Evolutionary conservation across 2,888 invertebrate species (phyloP), one percentile per base, ranked within the genome.

Genomic region (Clivina fossor): DNA sequence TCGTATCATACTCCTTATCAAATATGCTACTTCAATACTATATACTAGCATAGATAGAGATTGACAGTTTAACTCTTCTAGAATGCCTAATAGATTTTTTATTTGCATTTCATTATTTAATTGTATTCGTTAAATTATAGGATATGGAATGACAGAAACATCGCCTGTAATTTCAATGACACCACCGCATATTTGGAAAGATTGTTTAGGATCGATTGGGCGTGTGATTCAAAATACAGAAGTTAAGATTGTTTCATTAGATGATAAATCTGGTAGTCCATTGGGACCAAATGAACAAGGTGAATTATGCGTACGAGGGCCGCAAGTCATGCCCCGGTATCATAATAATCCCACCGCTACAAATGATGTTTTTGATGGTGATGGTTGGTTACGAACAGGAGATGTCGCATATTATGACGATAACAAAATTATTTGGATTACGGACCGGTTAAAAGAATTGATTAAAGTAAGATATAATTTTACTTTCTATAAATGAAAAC

Each of bases 241-340:
- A 38, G 74, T 80, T 2, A 88, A 86, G 73, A 75, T 87, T 18
- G 79, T 86, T 0, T 73, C 80, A 5, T 59, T 71, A 1, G 74
- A 79, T 18, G 66, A 70, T 54, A 59, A 63, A 9, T 59, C 51
- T 30, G 61, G 59, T 13, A 62, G 59, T 37, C 63, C 66, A 9
- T 53, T 72, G 35, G 70, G 69, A 1, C 68, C 68, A 4, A 64
- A 69, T 35, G 68, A 82, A 75, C 73, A 74, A 9, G 93, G 93
- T 1, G 92, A 93, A 70, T 69, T 92, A 2, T 79, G 84, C 50
- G 73, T 90, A 0, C 80, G 82, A 56, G 91, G 92, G 0, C 90
- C 90, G 0, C 89, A 90, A 73, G 82, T 91, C 0, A 92, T 91
- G 89, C 64, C 64, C 46, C 65, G 90, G 0, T 93, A 93, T 69